Conservation (phyloP, 2,113 vertebrate genomes). For the Crotalus horridus region DNA sequence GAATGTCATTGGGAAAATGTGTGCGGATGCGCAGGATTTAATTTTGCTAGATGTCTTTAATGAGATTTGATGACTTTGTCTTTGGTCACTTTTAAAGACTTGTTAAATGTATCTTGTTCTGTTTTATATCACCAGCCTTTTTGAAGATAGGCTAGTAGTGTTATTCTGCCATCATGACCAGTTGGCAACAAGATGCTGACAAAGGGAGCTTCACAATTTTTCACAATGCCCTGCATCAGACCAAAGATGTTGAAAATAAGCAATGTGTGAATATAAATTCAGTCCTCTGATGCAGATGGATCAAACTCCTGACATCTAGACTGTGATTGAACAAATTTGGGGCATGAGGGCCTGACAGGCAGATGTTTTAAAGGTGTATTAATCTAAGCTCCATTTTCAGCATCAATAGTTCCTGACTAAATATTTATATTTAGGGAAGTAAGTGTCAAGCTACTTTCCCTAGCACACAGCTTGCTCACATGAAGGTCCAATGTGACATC, state of each 20-base stretch:
- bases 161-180: constrained; percentile 58
- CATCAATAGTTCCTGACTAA: background rate
- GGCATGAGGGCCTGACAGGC: background rate
- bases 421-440: background rate
- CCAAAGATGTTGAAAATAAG: background rate
- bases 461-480: background rate
- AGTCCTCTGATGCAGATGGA: background rate
- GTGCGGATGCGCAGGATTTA: constrained; percentile 70
- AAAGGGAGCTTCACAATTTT: constrained; percentile 39
- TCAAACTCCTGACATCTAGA: background rate
- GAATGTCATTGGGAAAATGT: constrained; percentile 70
- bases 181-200: constrained; percentile 59
- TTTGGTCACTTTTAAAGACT: constrained; percentile 65
- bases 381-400: background rate
- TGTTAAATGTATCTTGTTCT: constrained; percentile 65
- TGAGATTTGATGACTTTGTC: constrained; percentile 68
- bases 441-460: background rate
- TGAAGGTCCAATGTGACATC: background rate
- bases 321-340: background rate
- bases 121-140: constrained; percentile 63
- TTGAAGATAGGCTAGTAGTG: constrained; percentile 61
- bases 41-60: constrained; percentile 74
- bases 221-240: constrained; percentile 38
- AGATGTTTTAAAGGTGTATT: background rate
- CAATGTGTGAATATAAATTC: background rate